Evolutionary conservation across 2,797 vertebrate genomes (phyloP).

Genomic region (Cuniculus paca): DNA sequence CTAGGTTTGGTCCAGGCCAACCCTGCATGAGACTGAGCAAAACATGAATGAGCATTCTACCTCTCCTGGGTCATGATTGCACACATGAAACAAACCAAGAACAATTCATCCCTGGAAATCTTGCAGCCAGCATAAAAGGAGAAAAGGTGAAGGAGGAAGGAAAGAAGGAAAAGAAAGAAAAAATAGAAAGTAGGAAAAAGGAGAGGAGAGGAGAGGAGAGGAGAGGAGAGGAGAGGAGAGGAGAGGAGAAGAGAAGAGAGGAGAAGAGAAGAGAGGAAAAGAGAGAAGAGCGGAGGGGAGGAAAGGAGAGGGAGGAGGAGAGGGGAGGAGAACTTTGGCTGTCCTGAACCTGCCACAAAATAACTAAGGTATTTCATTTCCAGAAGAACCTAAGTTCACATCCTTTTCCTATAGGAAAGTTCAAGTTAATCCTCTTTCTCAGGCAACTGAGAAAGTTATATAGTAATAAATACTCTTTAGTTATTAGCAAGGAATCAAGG

Average conservation of each 20-base stretch:
- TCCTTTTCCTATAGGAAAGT: not conserved
- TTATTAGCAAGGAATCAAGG: not conserved
- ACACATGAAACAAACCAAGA: not conserved
- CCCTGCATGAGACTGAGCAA: not conserved
- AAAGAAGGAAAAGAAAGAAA: fast-evolving
- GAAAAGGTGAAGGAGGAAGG: not conserved
- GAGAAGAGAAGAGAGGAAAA: fast-evolving
- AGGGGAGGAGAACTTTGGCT: not conserved
- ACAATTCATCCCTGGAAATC: not conserved
- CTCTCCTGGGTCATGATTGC: too few species aligned
- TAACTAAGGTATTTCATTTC: not conserved
- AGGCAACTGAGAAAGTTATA: not conserved
- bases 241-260: too few species aligned
- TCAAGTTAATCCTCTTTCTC: not conserved
- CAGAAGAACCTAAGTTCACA: fast-evolving
- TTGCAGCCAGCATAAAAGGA: not conserved
- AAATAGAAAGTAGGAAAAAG: fast-evolving
- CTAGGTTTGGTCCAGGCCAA: not conserved
- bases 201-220: not conserved
- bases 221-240: fast-evolving
- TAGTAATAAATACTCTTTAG: not conserved
- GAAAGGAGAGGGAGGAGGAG: fast-evolving
- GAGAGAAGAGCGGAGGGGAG: not conserved
- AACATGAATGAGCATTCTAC: not conserved
- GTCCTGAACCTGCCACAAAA: not conserved